Base-by-base conservation (phyloP, 1,140 invertebrate species). In the Formica selysi region DNA sequence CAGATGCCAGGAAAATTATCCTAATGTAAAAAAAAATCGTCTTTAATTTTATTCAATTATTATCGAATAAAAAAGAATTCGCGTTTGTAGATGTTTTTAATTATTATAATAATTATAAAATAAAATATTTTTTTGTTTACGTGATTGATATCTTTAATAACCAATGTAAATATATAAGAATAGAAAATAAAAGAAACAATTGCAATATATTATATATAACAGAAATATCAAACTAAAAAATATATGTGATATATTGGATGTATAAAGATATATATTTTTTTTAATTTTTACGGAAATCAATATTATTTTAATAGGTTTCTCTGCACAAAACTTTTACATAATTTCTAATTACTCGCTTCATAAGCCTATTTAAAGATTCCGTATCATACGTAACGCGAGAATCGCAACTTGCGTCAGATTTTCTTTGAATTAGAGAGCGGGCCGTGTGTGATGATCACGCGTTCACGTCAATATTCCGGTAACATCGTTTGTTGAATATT, bases 401-500 rank as follows among this genome's bases (percentile, higher is more conserved):
- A 81, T 32, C 4, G 5, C 22, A 8, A 70, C 22, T 59, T n/a
- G 32, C n/a, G 11, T 44, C 13, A 79, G 32, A 79, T 38, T 13
- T 57, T 57, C 36, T 29, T 54, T 16, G 22, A 26, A 19, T 44
- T 48, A 22, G 11, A 48, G n/a, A 22, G 36, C 22, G 44, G 22
- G 13, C 51, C 8, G 29, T n/a, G 29, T n/a, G 26, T 38, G 76
- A 59, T 57, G 26, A 61, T 48, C 26, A 26, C 62, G 79, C 67
- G 38, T 61, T 26, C 29, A 61, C 68, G 54, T 74, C 54, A 29
- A 73, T 74, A 36, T 38, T 44, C 29, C 26, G 26, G n/a, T n/a
- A 70, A 80, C 65, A 57, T 83, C 41, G 59, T 85, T 78, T 65
- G 61, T 85, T 85, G 81, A 85, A 85, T 85, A 85, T 85, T 74